Percentiles rank a stretch among this genome's conserved stretches.
phyloP scores from a whole-genome alignment of 2,888 invertebrate genomes.

The Epistrophe eligans region DNA sequence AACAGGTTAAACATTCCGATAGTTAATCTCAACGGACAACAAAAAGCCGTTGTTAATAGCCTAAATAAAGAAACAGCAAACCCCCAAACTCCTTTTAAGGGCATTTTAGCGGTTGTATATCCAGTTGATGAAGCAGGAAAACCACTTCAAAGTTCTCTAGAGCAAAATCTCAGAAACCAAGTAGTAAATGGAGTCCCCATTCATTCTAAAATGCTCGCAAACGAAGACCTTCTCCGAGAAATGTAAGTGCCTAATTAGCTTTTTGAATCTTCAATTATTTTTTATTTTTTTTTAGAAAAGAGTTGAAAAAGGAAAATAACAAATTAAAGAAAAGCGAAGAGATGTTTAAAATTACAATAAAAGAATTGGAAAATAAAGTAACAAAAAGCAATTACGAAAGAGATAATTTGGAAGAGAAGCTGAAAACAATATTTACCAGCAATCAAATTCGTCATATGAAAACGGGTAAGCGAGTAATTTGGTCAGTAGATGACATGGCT shows the following conservation, averaged over 20 bases:
- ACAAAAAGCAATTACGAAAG: conserved; percentile 4
- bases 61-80: background rate
- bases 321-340: background rate
- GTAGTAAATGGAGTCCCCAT: background rate
- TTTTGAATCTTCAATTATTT: background rate
- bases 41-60: background rate
- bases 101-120: background rate
- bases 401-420: conserved; percentile 1
- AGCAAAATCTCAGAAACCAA: background rate
- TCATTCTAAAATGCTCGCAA: background rate
- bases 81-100: background rate
- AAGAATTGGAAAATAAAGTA: conserved; percentile 1
- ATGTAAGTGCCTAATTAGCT: background rate
- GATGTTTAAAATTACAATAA: background rate
- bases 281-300: conserved; percentile 8
- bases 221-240: background rate
- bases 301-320: background rate
- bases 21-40: background rate
- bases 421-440: conserved; percentile 16
- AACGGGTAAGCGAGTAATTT: conserved; percentile 10
- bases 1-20: background rate
- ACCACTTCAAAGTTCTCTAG: background rate
- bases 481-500: conserved; percentile 30
- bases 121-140: background rate
- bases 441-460: conserved; percentile 27